These are phyloP conservation scores for Hydraecia micacea DNA, from an alignment of 2,888 invertebrate genomes.

Conservation along the genomic window DNA sequence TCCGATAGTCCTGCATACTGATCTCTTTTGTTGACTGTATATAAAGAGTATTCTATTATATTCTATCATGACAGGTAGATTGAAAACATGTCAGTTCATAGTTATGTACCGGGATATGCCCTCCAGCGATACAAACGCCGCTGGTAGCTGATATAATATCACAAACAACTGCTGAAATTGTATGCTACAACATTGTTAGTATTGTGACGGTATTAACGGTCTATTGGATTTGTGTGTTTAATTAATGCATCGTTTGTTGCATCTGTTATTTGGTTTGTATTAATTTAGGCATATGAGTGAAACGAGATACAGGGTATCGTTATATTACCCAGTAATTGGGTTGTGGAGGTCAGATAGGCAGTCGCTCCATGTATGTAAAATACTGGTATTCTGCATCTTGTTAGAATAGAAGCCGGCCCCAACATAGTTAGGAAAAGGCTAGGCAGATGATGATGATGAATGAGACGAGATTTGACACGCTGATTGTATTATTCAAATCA, in stretches of 20 bases:
- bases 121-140: background rate
- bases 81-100: background rate
- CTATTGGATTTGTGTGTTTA: conserved; percentile 22
- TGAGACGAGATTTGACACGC: background rate
- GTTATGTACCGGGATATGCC: conserved; percentile 15
- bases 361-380: background rate
- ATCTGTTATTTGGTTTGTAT: conserved; percentile 5
- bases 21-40: no score
- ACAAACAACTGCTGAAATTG: conserved; percentile 17
- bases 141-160: background rate
- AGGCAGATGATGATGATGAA: background rate
- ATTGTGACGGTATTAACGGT: background rate
- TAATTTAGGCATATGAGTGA: background rate
- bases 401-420: background rate
- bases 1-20: no score
- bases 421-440: background rate
- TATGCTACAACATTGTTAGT: conserved; percentile 21
- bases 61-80: no score
- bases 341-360: no score
- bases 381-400: background rate
- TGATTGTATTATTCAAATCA: background rate
- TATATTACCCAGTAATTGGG: background rate
- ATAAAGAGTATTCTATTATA: no score
- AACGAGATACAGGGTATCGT: background rate
- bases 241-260: conserved; percentile 21